phyloP scores from a whole-genome alignment of 2,113 vertebrate species.

The Spea bombifrons region DNA sequence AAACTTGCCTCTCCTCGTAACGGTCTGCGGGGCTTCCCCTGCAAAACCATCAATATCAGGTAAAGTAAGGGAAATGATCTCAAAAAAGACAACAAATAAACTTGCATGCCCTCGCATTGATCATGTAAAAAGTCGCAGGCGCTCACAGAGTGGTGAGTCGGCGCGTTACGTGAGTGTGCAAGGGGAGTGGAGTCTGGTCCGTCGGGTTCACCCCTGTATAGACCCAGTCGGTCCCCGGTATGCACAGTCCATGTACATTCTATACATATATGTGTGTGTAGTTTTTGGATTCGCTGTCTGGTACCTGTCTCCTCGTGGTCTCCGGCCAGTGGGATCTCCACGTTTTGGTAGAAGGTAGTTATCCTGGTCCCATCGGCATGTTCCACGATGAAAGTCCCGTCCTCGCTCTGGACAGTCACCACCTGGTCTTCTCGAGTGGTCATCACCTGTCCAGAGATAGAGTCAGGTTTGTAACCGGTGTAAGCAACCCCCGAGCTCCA shows the following conservation, averaged over 20 bases:
- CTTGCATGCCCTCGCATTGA: too few relatives aligned
- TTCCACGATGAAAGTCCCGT: constrained; percentile 74
- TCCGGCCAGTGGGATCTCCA: constrained; percentile 31
- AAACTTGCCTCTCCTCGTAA: constrained; percentile 62
- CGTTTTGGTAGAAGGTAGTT: constrained; percentile 72
- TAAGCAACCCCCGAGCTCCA: too few relatives aligned
- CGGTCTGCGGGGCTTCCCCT: constrained; percentile 31
- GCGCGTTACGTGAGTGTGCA: too few relatives aligned
- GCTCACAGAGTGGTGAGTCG: too few relatives aligned
- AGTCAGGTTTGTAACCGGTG: too few relatives aligned
- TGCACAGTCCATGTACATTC: not conserved
- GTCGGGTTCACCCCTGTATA: too few relatives aligned
- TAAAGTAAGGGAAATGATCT: too few relatives aligned
- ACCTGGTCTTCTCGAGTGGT: constrained; percentile 83
- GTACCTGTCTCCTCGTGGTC: constrained; percentile 54
- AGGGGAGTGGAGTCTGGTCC: too few relatives aligned
- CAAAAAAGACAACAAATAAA: too few relatives aligned
- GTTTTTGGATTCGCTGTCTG: not conserved
- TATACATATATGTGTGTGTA: too few relatives aligned
- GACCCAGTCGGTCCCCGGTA: too few relatives aligned
- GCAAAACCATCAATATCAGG: constrained; percentile 12
- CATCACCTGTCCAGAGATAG: constrained; percentile 69
- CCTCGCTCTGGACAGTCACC: constrained; percentile 66
- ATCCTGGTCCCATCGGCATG: constrained; percentile 91
- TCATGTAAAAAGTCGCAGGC: too few relatives aligned